A percentile compares a stretch with the other conserved stretches of the same genome.
phyloP scores from a whole-genome alignment of 2,888 invertebrate genomes.

The Sicus ferrugineus region DNA sequence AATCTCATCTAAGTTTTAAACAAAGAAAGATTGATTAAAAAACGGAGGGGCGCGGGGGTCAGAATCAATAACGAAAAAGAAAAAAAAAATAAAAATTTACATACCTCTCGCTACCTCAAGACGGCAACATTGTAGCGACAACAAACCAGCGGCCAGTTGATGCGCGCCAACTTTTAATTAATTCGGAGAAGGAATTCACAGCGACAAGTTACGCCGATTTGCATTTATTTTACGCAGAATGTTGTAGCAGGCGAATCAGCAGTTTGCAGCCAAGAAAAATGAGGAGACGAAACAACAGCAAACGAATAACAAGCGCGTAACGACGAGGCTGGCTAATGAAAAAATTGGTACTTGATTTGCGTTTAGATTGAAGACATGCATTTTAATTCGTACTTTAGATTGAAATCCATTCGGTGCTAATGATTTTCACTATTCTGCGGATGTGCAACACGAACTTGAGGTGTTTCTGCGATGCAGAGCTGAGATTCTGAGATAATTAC shows the following conservation, averaged over 20 bases:
- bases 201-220: constrained; percentile 9
- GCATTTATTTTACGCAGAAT: constrained; percentile 12
- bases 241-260: not conserved
- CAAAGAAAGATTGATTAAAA: not conserved
- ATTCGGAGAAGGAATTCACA: constrained; percentile 1
- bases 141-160: not conserved
- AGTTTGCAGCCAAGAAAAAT: constrained; percentile 1
- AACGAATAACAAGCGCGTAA: constrained; percentile 41
- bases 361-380: too few relatives aligned
- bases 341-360: too few relatives aligned
- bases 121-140: not conserved
- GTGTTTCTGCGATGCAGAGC: too few relatives aligned
- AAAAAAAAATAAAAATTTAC: constrained; percentile 1
- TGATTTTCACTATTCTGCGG: too few relatives aligned
- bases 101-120: constrained; percentile 13
- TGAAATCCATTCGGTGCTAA: too few relatives aligned
- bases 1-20: too few relatives aligned
- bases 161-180: constrained; percentile 22
- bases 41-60: not conserved
- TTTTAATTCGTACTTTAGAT: too few relatives aligned
- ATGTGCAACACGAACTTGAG: too few relatives aligned
- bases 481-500: too few relatives aligned
- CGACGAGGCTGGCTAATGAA: too few relatives aligned
- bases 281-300: not conserved
- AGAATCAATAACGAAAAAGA: not conserved